Conservation (phyloP, 1,140 invertebrate genomes). For the Laupala kohalensis region DNA sequence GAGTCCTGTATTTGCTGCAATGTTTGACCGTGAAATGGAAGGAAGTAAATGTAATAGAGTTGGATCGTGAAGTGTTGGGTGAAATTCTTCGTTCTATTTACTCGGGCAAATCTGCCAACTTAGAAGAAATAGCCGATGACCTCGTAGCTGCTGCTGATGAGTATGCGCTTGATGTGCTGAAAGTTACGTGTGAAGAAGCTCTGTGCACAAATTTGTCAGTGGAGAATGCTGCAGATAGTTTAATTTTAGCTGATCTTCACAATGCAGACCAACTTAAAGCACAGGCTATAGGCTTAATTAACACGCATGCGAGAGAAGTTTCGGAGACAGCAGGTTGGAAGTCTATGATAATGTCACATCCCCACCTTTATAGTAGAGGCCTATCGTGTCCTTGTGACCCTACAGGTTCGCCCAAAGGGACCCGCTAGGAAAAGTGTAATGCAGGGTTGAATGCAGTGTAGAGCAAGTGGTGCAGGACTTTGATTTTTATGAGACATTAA, state of each 20-base stretch:
- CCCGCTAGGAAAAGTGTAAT: constrained; percentile 89
- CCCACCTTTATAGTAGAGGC: constrained; percentile 96
- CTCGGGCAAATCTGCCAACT: constrained; percentile 86
- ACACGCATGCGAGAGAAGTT: constrained; percentile 95
- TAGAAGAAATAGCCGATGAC: constrained; percentile 97
- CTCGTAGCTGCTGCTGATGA: constrained; percentile 94
- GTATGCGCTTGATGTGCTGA: constrained; percentile 91
- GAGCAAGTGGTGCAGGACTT: not conserved
- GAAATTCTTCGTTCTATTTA: constrained; percentile 99
- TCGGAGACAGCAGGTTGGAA: constrained; percentile 98
- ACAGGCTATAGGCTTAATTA: constrained; percentile 98
- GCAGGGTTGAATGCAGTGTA: constrained; percentile 52
- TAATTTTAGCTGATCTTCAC: constrained; percentile 95
- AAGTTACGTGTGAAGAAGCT: constrained; percentile 99
- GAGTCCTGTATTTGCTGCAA: constrained; percentile 92
- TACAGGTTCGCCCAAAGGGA: constrained; percentile 94
- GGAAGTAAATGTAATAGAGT: constrained; percentile 92
- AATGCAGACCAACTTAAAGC: constrained; percentile 97
- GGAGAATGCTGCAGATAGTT: constrained; percentile 92
- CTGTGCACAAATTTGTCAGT: constrained; percentile 88
- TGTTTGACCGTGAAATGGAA: constrained; percentile 99
- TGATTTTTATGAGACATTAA: not conserved
- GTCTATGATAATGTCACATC: constrained; percentile 90
- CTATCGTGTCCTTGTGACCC: constrained; percentile 91
- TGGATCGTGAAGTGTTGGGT: constrained; percentile 88